phyloP scores from a whole-genome alignment of 2,888 invertebrate genomes.

The Polyommatus iphigenia region DNA sequence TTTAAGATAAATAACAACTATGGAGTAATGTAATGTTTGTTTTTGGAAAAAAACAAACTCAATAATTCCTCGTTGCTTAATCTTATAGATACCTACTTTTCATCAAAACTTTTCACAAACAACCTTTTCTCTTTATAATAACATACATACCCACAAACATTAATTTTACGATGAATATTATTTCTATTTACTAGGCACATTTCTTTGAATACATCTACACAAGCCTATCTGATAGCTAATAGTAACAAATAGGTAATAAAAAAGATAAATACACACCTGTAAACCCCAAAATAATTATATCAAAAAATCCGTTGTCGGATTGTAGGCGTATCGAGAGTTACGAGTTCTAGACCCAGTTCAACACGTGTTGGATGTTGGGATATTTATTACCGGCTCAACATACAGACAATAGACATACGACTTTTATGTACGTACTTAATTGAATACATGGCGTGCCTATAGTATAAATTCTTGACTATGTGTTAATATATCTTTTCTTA shows the following conservation, averaged over 20 bases:
- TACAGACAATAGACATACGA: slow-evolving; percentile 2
- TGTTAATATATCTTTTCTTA: too few species aligned
- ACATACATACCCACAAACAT: too few species aligned
- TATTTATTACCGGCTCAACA: neutral
- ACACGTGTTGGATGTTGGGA: neutral
- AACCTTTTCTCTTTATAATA: too few species aligned
- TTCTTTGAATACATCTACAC: neutral
- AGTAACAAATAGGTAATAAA: neutral
- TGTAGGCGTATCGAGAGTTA: neutral
- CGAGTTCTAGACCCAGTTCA: neutral
- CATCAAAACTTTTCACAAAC: too few species aligned
- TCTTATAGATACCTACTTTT: too few species aligned
- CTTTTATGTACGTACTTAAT: slow-evolving; percentile 8
- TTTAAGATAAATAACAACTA: neutral
- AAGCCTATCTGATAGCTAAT: neutral
- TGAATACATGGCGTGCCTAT: neutral
- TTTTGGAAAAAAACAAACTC: too few species aligned
- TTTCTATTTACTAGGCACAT: neutral
- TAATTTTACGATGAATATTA: too few species aligned
- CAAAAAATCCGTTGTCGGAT: neutral
- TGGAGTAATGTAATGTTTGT: too few species aligned
- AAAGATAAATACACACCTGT: neutral
- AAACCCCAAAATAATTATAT: slow-evolving; percentile 1
- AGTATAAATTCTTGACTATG: neutral
- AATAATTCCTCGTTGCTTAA: too few species aligned